A percentile compares a stretch with the other conserved stretches of the same genome.
Evolutionary conservation across 2,888 invertebrate species (phyloP).

Genomic region (Vannuccia rotundouncinata): DNA sequence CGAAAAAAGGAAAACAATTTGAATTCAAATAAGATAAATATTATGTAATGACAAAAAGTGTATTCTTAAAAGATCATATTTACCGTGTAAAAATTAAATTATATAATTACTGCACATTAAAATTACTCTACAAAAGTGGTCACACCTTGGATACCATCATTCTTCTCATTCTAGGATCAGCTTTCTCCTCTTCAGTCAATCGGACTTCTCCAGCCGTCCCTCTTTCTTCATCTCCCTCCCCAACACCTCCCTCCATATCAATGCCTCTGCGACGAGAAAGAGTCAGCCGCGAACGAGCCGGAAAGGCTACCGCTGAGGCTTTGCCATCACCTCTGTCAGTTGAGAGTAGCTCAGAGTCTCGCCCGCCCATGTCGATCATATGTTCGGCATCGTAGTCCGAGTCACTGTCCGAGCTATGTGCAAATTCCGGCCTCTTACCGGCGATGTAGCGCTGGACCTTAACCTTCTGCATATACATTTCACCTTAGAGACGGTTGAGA

Average conservation of each 20-base stretch:
- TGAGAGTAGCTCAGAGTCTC: neutral
- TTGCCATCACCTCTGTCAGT: neutral
- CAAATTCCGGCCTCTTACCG: slow-evolving; percentile 64
- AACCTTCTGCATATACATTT: slow-evolving; percentile 96
- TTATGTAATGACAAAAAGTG: neutral
- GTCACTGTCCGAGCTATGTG: slow-evolving; percentile 22
- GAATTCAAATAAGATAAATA: slow-evolving; percentile 62
- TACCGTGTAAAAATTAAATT: too few relatives aligned
- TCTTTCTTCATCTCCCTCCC: slow-evolving; percentile 36
- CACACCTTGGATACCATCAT: neutral
- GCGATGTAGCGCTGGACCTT: slow-evolving; percentile 97
- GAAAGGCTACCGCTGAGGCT: slow-evolving; percentile 17
- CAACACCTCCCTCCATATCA: slow-evolving; percentile 37
- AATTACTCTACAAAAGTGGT: too few relatives aligned
- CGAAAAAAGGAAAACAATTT: too few relatives aligned
- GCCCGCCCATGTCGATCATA: slow-evolving; percentile 21
- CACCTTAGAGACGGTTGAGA: slow-evolving; percentile 63
- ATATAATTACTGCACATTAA: too few relatives aligned
- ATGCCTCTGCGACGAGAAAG: slow-evolving; percentile 31
- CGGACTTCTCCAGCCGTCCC: neutral
- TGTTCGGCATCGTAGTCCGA: slow-evolving; percentile 34
- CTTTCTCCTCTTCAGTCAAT: slow-evolving; percentile 33
- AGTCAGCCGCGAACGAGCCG: neutral
- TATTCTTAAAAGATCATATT: neutral
- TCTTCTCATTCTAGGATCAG: slow-evolving; percentile 36